Evolutionary conservation across 2,113 vertebrate genomes (phyloP).

Genomic region (Lophura nycthemera): DNA sequence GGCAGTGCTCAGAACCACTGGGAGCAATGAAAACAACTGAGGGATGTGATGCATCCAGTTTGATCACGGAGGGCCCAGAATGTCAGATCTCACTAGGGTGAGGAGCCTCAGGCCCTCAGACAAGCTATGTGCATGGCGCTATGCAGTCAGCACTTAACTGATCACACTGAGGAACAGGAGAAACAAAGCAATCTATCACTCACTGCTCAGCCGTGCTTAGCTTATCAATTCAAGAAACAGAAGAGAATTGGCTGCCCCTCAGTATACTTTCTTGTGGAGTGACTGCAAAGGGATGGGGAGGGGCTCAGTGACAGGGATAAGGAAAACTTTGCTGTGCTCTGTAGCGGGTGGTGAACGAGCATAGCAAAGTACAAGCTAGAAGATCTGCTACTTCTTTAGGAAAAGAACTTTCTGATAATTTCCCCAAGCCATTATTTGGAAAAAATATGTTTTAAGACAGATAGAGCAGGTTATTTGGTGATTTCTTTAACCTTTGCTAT

Average conservation of each 20-base stretch:
- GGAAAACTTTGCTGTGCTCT: neutral
- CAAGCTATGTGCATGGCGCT: neutral
- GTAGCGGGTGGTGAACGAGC: neutral
- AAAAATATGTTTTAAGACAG: neutral
- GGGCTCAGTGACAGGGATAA: fast-evolving
- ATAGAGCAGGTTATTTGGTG: neutral
- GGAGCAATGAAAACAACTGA: neutral
- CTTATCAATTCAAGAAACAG: neutral
- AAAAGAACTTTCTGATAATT: neutral
- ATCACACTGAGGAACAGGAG: neutral
- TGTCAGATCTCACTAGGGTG: neutral
- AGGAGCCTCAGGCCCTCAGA: neutral
- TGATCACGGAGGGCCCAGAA: fast-evolving
- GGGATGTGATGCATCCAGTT: neutral
- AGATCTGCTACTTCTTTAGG: neutral
- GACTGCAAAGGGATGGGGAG: neutral
- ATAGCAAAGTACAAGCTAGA: neutral
- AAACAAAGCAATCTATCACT: neutral
- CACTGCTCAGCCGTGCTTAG: neutral
- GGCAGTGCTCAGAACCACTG: neutral
- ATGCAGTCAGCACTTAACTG: neutral
- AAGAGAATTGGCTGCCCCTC: neutral
- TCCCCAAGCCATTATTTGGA: neutral
- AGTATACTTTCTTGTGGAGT: neutral
- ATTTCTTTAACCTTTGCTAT: neutral